These are phyloP conservation scores for Porphyrio hochstetteri DNA, from an alignment of 2,113 vertebrate genomes.

Conservation along the genomic window DNA sequence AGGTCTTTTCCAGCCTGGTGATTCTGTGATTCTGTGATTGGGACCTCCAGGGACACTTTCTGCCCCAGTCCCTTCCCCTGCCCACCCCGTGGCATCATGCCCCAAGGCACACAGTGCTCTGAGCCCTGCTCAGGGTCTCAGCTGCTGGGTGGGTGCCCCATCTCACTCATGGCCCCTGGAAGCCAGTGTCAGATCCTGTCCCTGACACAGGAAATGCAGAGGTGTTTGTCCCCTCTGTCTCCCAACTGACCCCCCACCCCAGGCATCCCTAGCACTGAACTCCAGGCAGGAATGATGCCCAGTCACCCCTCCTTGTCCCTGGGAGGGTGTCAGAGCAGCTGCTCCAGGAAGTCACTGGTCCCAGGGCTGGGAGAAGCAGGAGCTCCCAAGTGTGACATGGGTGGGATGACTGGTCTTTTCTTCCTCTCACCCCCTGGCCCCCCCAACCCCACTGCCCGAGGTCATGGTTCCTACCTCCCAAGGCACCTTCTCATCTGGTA, in stretches of 20 bases:
- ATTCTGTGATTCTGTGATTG: too few species aligned
- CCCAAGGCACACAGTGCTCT: rapidly evolving
- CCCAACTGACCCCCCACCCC: not conserved
- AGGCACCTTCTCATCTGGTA: constrained; percentile 93
- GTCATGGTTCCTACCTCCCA: constrained; percentile 84
- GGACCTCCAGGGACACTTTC: rapidly evolving
- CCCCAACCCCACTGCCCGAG: not conserved
- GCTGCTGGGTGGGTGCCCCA: not conserved
- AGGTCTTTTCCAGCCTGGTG: too few species aligned
- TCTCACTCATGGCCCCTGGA: not conserved
- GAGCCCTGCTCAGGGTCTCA: rapidly evolving
- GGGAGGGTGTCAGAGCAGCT: not conserved
- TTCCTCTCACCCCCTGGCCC: not conserved
- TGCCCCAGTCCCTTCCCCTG: not conserved
- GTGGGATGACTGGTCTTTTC: not conserved
- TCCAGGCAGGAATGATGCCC: not conserved
- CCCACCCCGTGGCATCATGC: not conserved
- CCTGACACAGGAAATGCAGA: not conserved
- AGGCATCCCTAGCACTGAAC: not conserved
- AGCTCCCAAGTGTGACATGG: not conserved
- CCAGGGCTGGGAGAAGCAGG: not conserved
- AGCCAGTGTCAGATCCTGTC: not conserved
- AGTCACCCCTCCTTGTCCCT: not conserved
- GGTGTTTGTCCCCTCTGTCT: not conserved
- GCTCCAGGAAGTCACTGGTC: not conserved